phyloP scores from a whole-genome alignment of 2,113 vertebrate species.

The Catharus fuscescens region DNA sequence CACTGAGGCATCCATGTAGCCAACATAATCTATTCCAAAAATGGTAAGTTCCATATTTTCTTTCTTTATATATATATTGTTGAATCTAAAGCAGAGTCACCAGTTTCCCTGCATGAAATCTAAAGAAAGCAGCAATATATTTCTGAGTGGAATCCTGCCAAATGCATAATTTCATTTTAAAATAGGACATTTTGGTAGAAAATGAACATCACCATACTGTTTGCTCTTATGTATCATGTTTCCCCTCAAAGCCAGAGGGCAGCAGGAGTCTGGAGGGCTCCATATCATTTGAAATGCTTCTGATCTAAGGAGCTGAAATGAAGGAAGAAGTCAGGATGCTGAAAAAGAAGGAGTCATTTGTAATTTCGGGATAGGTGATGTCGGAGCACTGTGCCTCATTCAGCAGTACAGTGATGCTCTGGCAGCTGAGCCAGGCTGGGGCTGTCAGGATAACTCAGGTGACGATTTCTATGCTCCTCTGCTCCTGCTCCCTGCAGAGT shows the following conservation, averaged over 20 bases:
- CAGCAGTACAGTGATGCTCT: neutral
- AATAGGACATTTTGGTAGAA: neutral
- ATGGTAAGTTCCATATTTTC: neutral
- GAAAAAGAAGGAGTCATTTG: neutral
- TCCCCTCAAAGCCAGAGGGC: neutral
- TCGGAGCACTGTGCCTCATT: neutral
- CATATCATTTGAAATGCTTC: neutral
- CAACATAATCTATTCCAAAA: neutral
- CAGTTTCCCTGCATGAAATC: neutral
- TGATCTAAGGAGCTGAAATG: neutral
- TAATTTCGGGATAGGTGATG: neutral
- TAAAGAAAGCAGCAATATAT: neutral
- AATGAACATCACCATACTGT: neutral
- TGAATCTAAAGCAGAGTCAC: neutral
- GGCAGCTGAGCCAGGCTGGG: neutral
- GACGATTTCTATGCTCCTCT: neutral
- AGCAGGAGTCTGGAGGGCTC: neutral
- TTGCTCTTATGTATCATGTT: neutral
- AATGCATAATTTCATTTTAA: neutral
- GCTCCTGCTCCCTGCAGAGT: neutral
- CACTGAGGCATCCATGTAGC: neutral
- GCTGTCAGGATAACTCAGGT: neutral
- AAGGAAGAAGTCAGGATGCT: neutral
- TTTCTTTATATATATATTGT: neutral
- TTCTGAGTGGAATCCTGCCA: neutral